Evolutionary conservation across 2,113 vertebrate species (phyloP).

Genomic region (Pan paniscus): DNA sequence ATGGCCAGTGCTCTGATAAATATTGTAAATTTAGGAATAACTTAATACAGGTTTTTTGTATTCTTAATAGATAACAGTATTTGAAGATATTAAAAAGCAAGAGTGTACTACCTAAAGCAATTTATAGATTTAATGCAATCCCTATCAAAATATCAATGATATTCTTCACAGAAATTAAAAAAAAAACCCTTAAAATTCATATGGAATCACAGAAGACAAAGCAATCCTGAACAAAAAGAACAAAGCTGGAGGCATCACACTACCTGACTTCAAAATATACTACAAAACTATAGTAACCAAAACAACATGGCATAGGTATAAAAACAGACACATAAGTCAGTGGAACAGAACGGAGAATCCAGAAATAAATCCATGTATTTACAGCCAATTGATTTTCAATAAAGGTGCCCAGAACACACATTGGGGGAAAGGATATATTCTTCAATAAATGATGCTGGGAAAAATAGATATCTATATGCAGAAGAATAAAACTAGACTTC

Average conservation of each 20-base stretch:
- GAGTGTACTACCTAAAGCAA: not conserved
- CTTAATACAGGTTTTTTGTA: not conserved
- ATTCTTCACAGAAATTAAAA: not conserved
- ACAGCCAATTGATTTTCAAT: not conserved
- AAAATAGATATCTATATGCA: not conserved
- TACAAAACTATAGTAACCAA: not conserved
- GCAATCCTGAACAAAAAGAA: not conserved
- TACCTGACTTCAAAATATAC: not conserved
- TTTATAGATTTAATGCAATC: not conserved
- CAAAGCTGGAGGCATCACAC: not conserved
- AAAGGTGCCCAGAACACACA: not conserved
- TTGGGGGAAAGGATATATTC: not conserved
- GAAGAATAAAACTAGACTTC: not conserved
- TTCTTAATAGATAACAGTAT: not conserved
- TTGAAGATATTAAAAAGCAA: not conserved
- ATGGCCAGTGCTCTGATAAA: not conserved
- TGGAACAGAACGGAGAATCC: not conserved
- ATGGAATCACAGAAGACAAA: not conserved
- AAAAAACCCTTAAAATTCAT: not conserved
- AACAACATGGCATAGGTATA: not conserved
- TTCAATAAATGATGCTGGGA: not conserved
- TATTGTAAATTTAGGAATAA: not conserved
- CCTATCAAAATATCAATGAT: not conserved
- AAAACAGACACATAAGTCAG: not conserved
- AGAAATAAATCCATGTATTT: not conserved